Evolutionary conservation across 2,797 vertebrate species (phyloP), one percentile per base, ranked within the genome.

Genomic region (Sebastes matsubarae): DNA sequence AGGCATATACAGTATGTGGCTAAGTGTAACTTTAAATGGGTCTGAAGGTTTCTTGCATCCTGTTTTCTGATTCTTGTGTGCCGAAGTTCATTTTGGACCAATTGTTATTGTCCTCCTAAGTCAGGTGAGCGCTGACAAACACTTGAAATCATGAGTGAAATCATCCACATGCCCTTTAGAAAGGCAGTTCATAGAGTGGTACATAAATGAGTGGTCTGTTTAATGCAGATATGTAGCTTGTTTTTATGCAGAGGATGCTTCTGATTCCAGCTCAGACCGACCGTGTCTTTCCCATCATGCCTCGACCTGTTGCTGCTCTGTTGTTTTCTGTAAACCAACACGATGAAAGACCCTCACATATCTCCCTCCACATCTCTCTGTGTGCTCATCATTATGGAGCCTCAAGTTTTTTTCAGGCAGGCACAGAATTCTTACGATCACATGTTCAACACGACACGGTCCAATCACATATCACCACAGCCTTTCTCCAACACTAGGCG

Each of bases 301-400:
- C 85, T 81, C 76, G n/a, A 81, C 93, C 74, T 54, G 91, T 70
- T 29, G 42, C 61, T 77, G 70, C 64, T 63, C 60, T 46, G 72
- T 77, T 87, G 74, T 91, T 85, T 72, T 80, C 60, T 57, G 36
- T 20, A 50, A 75, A 84, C 74, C 70, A 36, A 30, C 57, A 4
- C 34, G 54, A 84, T 77, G 71, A 79, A 87, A 72, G 59, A 7
- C 24, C 27, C 50, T 52, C 67, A 20, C 38, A 69, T 57, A 81
- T 84, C 72, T 79, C 36, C 72, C 42, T 79, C 34, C 27, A 5
- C 61, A 79, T 80, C 77, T 83, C 38, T 63, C 52, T 52, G 22
- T 60, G 24, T 11, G 20, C 59, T n/a, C 16, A 24, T 55, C 27
- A 58, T 64, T 58, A 16, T 12, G 27, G 18, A 61, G 72, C 38